phyloP scores from a whole-genome alignment of 2,888 invertebrate species.

The Mesoligia furuncula region DNA sequence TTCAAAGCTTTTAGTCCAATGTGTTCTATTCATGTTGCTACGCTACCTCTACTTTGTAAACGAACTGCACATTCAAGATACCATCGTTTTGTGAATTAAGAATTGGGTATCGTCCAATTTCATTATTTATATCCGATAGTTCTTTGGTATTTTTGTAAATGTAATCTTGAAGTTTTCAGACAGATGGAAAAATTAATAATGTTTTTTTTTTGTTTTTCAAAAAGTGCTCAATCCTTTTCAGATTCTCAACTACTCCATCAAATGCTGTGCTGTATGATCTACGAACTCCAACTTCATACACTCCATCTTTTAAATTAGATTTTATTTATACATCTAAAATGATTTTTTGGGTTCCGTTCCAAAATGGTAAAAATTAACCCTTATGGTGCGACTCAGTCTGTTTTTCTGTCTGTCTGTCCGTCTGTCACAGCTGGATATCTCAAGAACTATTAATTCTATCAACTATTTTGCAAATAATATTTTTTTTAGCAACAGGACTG shows the following conservation, averaged over 20 bases:
- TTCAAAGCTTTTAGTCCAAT: slow-evolving; percentile 14
- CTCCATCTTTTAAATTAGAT: not conserved
- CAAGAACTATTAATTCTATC: too few species aligned
- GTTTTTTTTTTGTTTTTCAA: not conserved
- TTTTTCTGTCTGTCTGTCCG: too few species aligned
- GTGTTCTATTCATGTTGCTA: slow-evolving; percentile 13
- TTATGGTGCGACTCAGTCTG: too few species aligned
- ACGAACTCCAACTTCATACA: too few species aligned
- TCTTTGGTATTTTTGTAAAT: not conserved
- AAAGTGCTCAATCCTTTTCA: not conserved
- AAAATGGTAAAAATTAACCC: too few species aligned
- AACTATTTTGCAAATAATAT: too few species aligned
- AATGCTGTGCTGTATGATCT: too few species aligned
- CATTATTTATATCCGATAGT: not conserved
- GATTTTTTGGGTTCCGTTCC: too few species aligned
- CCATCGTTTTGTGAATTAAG: slow-evolving; percentile 2
- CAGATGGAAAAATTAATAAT: too few species aligned
- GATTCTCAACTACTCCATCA: not conserved
- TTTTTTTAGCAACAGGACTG: too few species aligned
- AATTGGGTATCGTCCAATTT: slow-evolving; percentile 3
- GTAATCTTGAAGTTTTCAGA: not conserved
- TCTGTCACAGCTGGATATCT: too few species aligned
- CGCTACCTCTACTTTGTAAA: not conserved
- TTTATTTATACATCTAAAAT: not conserved
- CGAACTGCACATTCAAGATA: not conserved